phyloP scores from a whole-genome alignment of 2,888 invertebrate genomes.

The Apoda limacodes region DNA sequence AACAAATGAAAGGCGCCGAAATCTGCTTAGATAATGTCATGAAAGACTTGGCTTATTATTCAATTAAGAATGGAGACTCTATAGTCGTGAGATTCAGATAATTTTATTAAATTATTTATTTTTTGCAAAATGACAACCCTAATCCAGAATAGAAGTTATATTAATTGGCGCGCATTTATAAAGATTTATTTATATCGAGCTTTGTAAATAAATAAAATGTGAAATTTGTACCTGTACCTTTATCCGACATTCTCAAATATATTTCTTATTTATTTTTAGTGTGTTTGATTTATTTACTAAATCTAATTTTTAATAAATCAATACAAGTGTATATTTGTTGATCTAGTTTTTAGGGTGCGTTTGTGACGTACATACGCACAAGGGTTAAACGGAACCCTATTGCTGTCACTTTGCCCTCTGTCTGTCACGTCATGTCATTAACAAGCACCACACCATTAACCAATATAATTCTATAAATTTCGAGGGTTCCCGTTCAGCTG shows the following conservation, averaged over 20 bases:
- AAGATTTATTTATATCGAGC: slow-evolving; percentile 30
- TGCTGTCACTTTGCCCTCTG: no score
- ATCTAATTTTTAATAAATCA: no score
- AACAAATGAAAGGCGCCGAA: slow-evolving; percentile 72
- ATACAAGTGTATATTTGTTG: no score
- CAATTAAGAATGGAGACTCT: slow-evolving; percentile 85
- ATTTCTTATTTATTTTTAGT: no score
- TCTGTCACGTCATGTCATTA: no score
- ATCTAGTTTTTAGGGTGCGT: no score
- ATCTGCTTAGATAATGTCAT: slow-evolving; percentile 84
- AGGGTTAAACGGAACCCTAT: no score
- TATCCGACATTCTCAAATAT: slow-evolving; percentile 41
- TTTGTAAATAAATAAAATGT: slow-evolving; percentile 48
- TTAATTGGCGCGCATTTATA: slow-evolving; percentile 27
- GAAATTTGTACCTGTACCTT: slow-evolving; percentile 58
- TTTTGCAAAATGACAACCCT: slow-evolving; percentile 25
- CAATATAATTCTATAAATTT: no score
- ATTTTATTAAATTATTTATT: slow-evolving; percentile 19
- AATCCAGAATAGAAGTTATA: slow-evolving; percentile 11
- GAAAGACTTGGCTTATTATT: slow-evolving; percentile 85
- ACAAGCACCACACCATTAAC: no score
- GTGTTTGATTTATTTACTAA: no score
- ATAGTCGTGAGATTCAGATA: slow-evolving; percentile 77
- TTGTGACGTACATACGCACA: no score
- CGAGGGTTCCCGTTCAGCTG: no score